Evolutionary conservation across 2,113 vertebrate species (phyloP), one percentile per base, ranked within the genome.

Genomic region (Hystrix brachyura): DNA sequence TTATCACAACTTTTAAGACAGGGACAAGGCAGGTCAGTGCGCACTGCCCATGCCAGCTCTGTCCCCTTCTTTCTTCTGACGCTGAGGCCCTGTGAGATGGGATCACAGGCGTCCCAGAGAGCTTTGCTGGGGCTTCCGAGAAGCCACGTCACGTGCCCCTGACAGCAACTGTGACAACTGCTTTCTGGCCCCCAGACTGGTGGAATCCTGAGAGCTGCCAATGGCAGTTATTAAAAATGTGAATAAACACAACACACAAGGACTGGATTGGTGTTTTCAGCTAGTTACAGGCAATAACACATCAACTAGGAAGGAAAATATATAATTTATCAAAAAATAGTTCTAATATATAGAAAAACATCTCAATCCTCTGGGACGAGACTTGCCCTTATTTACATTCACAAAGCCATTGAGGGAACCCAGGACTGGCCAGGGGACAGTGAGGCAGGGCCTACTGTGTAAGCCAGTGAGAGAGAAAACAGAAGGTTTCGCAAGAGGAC

Each of bases 271-370:
- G 59, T 83, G 57, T 92, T 94, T 76, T 53, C 43, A 72, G 43
- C 90, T 92, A 90, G 32, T 94, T 92, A 95, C 71, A 96, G 88
- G 93, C 91, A 95, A 89, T 38, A 74, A 71, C 57, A 84, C 90
- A 95, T 95, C 84, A 94, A 79, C 60, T 67, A 95, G 74, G 71
- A 98, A 97, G 57, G 96, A 97, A 97, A 97, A 98, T 97, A 97
- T 94, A 97, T 88, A 90, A 97, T 95, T 97, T 97, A 97, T 98
- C 97, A 95, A 98, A 98, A 98, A 97, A 98, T 98, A 98, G 87
- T 97, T 98, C 96, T 98, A 95, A 94, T 95, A 94, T 92, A 97
- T 98, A 97, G 96, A 97, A 98, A 97, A 97, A 91, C 93, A 91
- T 96, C 69, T 97, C 81, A 76, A 51, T 93, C 67, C 64, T 95